Evolutionary conservation across 2,113 vertebrate genomes (phyloP).

Genomic region (Delphinapterus leucas): DNA sequence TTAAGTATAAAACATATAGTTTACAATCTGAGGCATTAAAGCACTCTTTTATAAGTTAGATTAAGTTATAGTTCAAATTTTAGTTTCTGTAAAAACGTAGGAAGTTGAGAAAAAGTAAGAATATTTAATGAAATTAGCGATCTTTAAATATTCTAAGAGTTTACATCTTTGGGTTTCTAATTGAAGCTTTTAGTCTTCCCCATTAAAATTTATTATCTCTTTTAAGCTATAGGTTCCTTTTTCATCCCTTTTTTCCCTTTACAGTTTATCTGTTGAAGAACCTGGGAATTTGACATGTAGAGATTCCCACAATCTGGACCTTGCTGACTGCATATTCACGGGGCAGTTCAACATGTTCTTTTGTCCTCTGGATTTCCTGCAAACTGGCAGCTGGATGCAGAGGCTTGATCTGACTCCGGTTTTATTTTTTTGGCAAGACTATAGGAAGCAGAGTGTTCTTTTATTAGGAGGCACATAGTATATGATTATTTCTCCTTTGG

Average conservation of each 20-base stretch:
- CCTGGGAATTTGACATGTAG: not conserved
- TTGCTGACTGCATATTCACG: not conserved
- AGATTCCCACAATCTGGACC: not conserved
- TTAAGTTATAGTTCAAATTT: not conserved
- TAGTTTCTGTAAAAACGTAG: not conserved
- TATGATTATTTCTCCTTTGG: not conserved
- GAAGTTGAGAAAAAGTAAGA: not conserved
- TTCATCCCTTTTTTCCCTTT: not conserved
- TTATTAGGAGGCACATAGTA: not conserved
- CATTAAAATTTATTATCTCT: not conserved
- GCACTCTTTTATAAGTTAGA: not conserved
- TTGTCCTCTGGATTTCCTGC: not conserved
- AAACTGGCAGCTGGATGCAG: not conserved
- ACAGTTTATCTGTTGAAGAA: not conserved
- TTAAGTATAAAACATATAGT: not conserved
- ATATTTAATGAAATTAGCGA: not conserved
- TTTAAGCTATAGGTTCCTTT: not conserved
- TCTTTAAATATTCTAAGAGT: not conserved
- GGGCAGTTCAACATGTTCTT: not conserved
- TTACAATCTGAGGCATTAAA: not conserved
- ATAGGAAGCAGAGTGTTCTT: not conserved
- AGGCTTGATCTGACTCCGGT: not conserved
- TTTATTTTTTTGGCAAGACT: not conserved
- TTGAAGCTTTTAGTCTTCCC: not conserved
- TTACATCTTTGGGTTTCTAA: conserved; percentile 11